Percentiles rank a stretch among this genome's conserved stretches.
phyloP scores from a whole-genome alignment of 2,888 invertebrate species.

The Ctenicera cuprea region DNA sequence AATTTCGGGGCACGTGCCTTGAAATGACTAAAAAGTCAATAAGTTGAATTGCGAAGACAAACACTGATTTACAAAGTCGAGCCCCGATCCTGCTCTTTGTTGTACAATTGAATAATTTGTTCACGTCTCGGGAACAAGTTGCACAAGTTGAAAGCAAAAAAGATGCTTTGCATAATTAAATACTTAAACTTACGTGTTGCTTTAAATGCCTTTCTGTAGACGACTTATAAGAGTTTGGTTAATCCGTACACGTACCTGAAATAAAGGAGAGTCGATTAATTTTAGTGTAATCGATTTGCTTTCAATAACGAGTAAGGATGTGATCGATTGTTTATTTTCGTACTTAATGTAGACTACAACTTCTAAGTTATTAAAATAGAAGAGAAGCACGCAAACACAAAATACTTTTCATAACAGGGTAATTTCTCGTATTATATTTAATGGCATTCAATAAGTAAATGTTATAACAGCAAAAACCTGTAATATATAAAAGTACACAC shows the following conservation, averaged over 20 bases:
- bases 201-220: conserved; percentile 21
- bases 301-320: background rate
- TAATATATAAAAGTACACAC: background rate
- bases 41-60: conserved; percentile 47
- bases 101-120: conserved; percentile 49
- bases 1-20: conserved; percentile 48
- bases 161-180: conserved; percentile 47
- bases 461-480: background rate
- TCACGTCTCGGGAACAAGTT: conserved; percentile 45
- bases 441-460: conserved; percentile 6
- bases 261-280: conserved; percentile 31
- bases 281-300: conserved; percentile 30
- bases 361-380: conserved; percentile 11
- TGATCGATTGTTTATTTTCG: conserved; percentile 19
- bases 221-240: conserved; percentile 10
- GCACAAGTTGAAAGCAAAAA: conserved; percentile 41
- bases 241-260: conserved; percentile 37
- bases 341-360: conserved; percentile 12
- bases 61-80: conserved; percentile 49
- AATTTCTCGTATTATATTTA: conserved; percentile 10
- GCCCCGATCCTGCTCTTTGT: conserved; percentile 31
- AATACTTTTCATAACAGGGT: conserved; percentile 3
- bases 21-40: conserved; percentile 51
- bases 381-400: conserved; percentile 13
- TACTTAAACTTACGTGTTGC: conserved; percentile 46